Evolutionary conservation across 2,113 vertebrate genomes (phyloP), one percentile per base, ranked within the genome.

Genomic region (Aplodontia rufa): DNA sequence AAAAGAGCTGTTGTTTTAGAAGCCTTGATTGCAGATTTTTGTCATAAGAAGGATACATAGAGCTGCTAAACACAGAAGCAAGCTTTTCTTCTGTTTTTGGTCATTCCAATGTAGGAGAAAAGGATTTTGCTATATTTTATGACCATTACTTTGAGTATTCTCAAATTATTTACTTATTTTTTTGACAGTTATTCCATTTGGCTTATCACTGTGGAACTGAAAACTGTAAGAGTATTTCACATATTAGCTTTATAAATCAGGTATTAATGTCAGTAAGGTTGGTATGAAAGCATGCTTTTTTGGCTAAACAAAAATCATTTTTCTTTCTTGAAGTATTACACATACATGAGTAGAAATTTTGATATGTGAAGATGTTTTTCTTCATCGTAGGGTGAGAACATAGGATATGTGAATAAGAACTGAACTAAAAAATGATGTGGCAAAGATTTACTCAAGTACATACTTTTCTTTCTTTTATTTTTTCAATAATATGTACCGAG

Each of bases 221-320:
- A 87, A 71, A 78, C 20, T 40, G 0, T 94, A 64, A 55, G 35
- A 87, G 35, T 4, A 62, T 17, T 91, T 93, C 12, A 47, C 78
- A 26, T 79, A 20, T 78, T 87, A 72, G 35, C 95, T 97, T 96
- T 64, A 83, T 58, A 92, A 84, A 84, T 87, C 26, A 79, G 8
- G 7, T 90, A 6, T 80, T 86, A 89, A 89, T 93, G 37, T 51
- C 81, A 96, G 85, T 87, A 83, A 37, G 49, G 24, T 71, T 80
- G 24, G 20, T 60, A 32, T 32, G 53, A 91, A 95, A 83, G 16
- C 0, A 71, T 91, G 8, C 30, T 90, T 91, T 90, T 62, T 32
- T 82, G 80, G 9, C 22, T 75, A 74, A 83, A 35, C 47, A 45
- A 82, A 74, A 86, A 79, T 35, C 8, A 40, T 17, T 72, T 12